Base-by-base conservation (phyloP, 1,140 invertebrate species). In the Drosophila pseudoobscura region DNA sequence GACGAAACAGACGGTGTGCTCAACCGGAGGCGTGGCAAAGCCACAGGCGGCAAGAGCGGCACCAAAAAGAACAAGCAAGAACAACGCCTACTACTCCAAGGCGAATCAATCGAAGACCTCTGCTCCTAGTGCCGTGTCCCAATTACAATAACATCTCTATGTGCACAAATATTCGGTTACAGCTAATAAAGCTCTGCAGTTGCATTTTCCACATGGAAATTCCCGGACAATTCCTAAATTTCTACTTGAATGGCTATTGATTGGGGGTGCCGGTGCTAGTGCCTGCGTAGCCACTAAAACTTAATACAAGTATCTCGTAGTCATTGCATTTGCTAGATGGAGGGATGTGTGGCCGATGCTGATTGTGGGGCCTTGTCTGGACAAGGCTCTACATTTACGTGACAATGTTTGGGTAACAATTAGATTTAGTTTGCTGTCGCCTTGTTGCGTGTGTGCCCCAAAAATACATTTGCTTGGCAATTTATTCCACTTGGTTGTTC, bases 1-100 rank as follows among this genome's bases (percentile, higher is more conserved):
- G 98, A 99, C 87, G 96, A 98, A 52, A 94, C 95, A 9, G 95
- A 98, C 79, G 97, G 97, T 2, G 97, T 98, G 6, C 91, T 95
- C 3, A 97, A 97, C 84, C 78, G 91, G 7, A 80, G 91, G 46
- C 82, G 82, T 65, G 82, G 82, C 59, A 85, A 85, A 50, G 82
- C 64, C 74, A 64, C 80, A 56, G 77, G 73, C 35, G 84, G 74
- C 47, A 91, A 91, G 50, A 51, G 63, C 41, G 77, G 66, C 62
- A 76, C 64, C 46, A 76, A 76, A 52, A 85, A 77, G 46, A 78
- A 87, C 50, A 90, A 90, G 66, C 75, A 88, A 8, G 75, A 71
- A 29, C 84, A 91, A 51, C 77, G 88, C 6, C 50, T 88, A 15
- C 64, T 91, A 47, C 75, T 91, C 0, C 89, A 89, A 49, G 80